Percentiles rank a stretch among this genome's conserved stretches.
Conservation (phyloP, 2,888 invertebrate genomes). For the Octodonta nipae region DNA sequence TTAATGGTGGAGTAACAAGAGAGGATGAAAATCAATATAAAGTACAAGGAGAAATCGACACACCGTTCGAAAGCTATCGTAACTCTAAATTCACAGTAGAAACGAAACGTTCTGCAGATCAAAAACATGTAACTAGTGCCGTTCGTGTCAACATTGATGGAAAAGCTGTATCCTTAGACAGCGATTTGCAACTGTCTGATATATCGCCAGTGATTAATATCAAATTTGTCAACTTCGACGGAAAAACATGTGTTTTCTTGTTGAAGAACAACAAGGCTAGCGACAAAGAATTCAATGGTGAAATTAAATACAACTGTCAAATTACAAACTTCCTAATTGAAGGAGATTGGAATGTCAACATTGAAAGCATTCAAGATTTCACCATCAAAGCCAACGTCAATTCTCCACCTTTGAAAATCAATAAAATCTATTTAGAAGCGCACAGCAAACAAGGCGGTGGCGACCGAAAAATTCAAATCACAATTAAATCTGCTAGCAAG, state of each 20-base stretch:
- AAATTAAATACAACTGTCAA: constrained; percentile 31
- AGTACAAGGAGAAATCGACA: constrained; percentile 34
- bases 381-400: constrained; percentile 46
- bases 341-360: constrained; percentile 40
- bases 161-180: constrained; percentile 43
- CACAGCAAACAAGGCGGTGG: constrained; percentile 45
- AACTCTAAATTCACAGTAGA: constrained; percentile 25
- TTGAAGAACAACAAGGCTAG: constrained; percentile 38
- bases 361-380: constrained; percentile 52
- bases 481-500: constrained; percentile 49
- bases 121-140: constrained; percentile 28
- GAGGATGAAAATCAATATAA: constrained; percentile 30
- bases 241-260: constrained; percentile 31
- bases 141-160: constrained; percentile 42
- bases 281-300: constrained; percentile 45
- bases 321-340: constrained; percentile 39
- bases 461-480: constrained; percentile 49
- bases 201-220: constrained; percentile 44
- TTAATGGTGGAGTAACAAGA: constrained; percentile 21
- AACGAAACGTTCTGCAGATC: constrained; percentile 29
- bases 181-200: constrained; percentile 41
- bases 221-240: constrained; percentile 41
- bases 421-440: constrained; percentile 52
- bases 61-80: constrained; percentile 36
- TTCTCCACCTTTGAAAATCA: constrained; percentile 48